Evolutionary conservation across 1,140 invertebrate genomes (phyloP).

Genomic region (Homalodisca vitripennis): DNA sequence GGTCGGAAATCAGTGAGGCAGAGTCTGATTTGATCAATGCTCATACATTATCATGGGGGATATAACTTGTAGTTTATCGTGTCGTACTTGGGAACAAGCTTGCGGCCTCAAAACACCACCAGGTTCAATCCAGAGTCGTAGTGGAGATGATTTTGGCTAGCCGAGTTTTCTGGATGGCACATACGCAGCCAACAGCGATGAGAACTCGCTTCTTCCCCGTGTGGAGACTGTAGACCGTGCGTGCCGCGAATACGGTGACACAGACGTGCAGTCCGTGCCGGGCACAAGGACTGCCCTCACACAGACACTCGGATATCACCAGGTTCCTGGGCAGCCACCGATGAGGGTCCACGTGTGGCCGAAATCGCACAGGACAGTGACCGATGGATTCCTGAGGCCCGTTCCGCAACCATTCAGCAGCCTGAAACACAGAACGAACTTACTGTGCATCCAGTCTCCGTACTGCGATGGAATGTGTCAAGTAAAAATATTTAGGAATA

Average conservation of each 20-base stretch:
- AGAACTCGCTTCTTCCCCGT: constrained; percentile 7
- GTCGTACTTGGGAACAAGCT: too few relatives aligned
- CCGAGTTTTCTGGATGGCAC: constrained; percentile 18
- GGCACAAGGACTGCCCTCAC: constrained; percentile 27
- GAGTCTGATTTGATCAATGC: too few relatives aligned
- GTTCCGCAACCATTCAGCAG: neutral
- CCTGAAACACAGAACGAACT: too few relatives aligned
- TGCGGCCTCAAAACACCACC: too few relatives aligned
- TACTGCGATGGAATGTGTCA: too few relatives aligned
- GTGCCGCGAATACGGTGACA: constrained; percentile 9
- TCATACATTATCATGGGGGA: too few relatives aligned
- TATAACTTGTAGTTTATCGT: too few relatives aligned
- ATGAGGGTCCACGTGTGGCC: constrained; percentile 4
- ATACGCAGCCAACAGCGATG: constrained; percentile 23
- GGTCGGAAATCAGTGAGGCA: too few relatives aligned
- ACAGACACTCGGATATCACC: constrained; percentile 25
- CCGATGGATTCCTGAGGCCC: constrained; percentile 6
- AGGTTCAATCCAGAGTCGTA: too few relatives aligned
- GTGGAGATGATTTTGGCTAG: constrained; percentile 5
- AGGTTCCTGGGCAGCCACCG: constrained; percentile 22
- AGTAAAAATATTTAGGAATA: too few relatives aligned
- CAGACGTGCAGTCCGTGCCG: constrained; percentile 22
- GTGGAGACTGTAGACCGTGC: neutral
- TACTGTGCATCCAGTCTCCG: too few relatives aligned
- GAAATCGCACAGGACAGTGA: constrained; percentile 24